Base-by-base conservation (phyloP, 2,888 invertebrate genomes). In the Drosophila cracens region DNA sequence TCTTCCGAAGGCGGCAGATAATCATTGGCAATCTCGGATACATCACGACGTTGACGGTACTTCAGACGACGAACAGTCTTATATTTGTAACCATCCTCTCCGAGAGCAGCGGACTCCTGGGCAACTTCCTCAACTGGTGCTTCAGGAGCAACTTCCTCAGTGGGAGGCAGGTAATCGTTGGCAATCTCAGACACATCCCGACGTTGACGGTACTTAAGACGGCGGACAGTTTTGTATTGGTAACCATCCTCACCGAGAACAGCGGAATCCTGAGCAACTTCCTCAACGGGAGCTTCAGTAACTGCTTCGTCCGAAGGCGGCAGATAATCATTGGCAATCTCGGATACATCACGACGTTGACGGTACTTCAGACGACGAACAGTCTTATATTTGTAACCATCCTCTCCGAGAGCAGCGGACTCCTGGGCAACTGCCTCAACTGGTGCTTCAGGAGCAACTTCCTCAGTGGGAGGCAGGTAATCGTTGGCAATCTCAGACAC, bases 71-170 rank as follows among this genome's bases (percentile, higher is more conserved):
- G 81, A 0, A 88, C 79, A 2, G 82, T 87, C 54, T 88, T 90
- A 57, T 89, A 90, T 25, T 81, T 71, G 69, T 87, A 87, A 1
- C 87, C 87, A 80, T 85, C 81, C n/a, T 61, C 74, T n/a, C 63
- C 74, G 0, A 87, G 72, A 1, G 71, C 70, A 48, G 83, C 82
- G 0, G 81, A 58, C 0, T 77, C 76, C 43, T 83, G 76, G 7
- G 66, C 72, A 1, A 38, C 70, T 60, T 87, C 73, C 7, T 74
- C 74, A 16, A 65, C 7, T 0, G 79, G 61, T 0, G 25, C 29
- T 1, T 77, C 88, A 0, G 73, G 38, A 0, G 18, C 8, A 21
- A 40, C 65, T 36, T 79, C 79, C 18, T 74, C 77, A 3, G 74
- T 64, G 25, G 78, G 76, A 0, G 78, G 75, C 65, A 75, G 36